Conservation (phyloP, 2,888 invertebrate species). For the Drosophila parthenogenetica region DNA sequence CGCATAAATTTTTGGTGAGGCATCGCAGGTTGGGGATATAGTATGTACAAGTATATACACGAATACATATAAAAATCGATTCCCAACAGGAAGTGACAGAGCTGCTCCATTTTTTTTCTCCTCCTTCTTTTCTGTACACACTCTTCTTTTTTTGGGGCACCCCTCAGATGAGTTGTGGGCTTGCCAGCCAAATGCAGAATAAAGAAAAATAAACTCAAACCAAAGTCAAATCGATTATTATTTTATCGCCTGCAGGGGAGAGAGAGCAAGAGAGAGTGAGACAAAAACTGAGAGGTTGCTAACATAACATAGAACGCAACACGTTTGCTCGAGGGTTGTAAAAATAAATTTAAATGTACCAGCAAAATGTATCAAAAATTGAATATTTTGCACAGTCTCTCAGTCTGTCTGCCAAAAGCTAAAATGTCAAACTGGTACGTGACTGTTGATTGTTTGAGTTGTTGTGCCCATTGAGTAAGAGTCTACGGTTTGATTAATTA, state of each 20-base stretch:
- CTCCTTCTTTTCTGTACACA: slow-evolving; percentile 10
- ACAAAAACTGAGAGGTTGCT: slow-evolving; percentile 25
- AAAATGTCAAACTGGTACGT: slow-evolving; percentile 58
- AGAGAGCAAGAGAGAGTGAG: background rate
- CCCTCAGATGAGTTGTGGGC: slow-evolving; percentile 53
- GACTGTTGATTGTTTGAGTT: slow-evolving; percentile 59
- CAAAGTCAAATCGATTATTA: slow-evolving; percentile 81
- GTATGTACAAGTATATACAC: background rate
- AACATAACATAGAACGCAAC: slow-evolving; percentile 27
- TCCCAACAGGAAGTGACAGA: slow-evolving; percentile 62
- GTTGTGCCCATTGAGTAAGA: slow-evolving; percentile 36
- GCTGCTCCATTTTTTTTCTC: slow-evolving; percentile 48
- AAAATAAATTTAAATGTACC: slow-evolving; percentile 70
- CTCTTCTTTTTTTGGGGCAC: slow-evolving; percentile 13
- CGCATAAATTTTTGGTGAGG: slow-evolving; percentile 69
- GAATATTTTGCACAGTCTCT: slow-evolving; percentile 52
- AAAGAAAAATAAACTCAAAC: slow-evolving; percentile 47
- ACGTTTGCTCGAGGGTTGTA: slow-evolving; percentile 55
- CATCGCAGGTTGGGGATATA: slow-evolving; percentile 38
- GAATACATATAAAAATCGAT: slow-evolving; percentile 60
- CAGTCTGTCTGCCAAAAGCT: slow-evolving; percentile 13
- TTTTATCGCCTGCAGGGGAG: slow-evolving; percentile 65
- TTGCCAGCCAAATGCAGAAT: slow-evolving; percentile 30
- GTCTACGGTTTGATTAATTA: slow-evolving; percentile 33
- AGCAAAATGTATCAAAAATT: slow-evolving; percentile 69